Conservation (phyloP, 1,140 invertebrate species). For the Bombus difficillimus region DNA sequence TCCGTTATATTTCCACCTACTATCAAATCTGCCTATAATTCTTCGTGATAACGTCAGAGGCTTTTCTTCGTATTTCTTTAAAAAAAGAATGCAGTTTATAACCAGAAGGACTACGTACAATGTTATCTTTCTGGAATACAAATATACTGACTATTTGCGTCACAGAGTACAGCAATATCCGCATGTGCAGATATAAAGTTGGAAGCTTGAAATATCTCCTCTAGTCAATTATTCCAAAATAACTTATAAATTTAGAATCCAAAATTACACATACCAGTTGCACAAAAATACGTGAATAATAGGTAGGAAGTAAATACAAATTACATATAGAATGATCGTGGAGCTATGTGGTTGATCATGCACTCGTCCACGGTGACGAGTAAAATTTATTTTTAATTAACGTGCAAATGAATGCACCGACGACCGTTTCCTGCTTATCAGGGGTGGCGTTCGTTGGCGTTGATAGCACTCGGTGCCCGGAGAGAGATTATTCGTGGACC, state of each 20-base stretch:
- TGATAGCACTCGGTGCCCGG: conserved; percentile 46
- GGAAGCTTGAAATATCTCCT: neutral
- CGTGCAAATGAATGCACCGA: conserved; percentile 67
- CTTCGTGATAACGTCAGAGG: neutral
- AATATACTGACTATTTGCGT: neutral
- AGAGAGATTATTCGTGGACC: conserved; percentile 54
- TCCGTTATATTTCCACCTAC: neutral
- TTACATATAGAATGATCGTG: neutral
- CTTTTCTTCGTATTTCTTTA: neutral
- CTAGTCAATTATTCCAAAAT: neutral
- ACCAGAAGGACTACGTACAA: too few relatives aligned
- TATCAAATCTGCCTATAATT: neutral
- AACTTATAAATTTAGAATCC: neutral
- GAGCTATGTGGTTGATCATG: neutral
- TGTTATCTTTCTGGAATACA: neutral
- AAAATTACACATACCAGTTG: neutral
- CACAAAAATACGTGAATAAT: neutral
- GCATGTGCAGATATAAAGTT: neutral
- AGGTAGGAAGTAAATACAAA: neutral
- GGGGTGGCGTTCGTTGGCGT: conserved; percentile 53
- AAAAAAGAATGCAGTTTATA: neutral
- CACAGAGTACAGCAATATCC: neutral
- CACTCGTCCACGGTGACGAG: conserved; percentile 9
- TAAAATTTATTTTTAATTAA: conserved; percentile 74
- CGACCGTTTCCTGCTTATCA: conserved; percentile 61